Conservation (phyloP, 1,140 invertebrate genomes). For the Diploscapter pachys region DNA sequence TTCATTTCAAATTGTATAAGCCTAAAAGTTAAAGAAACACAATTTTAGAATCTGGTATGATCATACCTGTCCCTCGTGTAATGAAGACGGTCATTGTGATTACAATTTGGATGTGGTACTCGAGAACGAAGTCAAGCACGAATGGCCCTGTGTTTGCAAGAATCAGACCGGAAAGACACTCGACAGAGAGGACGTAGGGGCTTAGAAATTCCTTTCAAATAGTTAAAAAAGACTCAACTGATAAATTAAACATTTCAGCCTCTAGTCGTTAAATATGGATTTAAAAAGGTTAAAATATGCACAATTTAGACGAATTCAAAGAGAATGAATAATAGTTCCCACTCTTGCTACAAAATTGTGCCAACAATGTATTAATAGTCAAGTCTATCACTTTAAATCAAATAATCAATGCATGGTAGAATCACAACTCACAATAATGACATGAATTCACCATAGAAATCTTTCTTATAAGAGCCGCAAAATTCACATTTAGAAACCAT, state of each 20-base stretch:
- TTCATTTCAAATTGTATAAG: neutral
- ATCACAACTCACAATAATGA: too few relatives aligned
- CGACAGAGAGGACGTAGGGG: constrained; percentile 15
- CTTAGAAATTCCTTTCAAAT: neutral
- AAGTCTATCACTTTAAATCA: too few relatives aligned
- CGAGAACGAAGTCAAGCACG: neutral
- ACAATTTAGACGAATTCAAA: too few relatives aligned
- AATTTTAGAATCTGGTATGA: constrained; percentile 34
- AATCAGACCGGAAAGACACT: constrained; percentile 8
- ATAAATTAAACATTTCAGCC: constrained; percentile 24
- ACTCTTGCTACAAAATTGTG: too few relatives aligned
- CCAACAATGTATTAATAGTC: too few relatives aligned
- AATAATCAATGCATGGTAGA: too few relatives aligned
- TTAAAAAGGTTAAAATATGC: constrained; percentile 17
- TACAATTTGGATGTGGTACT: neutral
- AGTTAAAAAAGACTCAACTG: neutral
- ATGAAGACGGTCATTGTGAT: constrained; percentile 30
- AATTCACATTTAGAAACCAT: constrained; percentile 4
- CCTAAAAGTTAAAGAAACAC: neutral
- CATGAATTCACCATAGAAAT: too few relatives aligned
- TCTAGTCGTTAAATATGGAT: constrained; percentile 31
- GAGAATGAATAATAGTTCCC: too few relatives aligned
- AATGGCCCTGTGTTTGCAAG: constrained; percentile 21
- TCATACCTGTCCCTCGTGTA: constrained; percentile 28
- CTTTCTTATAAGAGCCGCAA: neutral